Conservation (phyloP, 2,797 vertebrate species). For the Molossus alvarezi region DNA sequence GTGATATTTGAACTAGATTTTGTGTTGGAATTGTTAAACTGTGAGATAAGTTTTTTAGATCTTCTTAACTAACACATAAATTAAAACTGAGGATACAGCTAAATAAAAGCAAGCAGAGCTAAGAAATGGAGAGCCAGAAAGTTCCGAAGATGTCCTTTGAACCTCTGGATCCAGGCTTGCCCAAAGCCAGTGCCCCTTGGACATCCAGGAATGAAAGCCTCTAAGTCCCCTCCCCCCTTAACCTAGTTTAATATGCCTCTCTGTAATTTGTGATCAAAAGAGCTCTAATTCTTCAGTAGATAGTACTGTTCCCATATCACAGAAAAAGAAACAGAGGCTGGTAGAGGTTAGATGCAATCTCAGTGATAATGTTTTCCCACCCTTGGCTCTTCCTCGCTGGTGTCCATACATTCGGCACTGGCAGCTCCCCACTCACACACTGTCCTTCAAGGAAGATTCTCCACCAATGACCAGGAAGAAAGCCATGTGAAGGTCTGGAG, state of each 20-base stretch:
- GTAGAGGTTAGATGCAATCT: neutral
- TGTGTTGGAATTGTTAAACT: slow-evolving; percentile 44
- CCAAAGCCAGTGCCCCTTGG: neutral
- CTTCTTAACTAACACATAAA: slow-evolving; percentile 33
- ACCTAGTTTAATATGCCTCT: neutral
- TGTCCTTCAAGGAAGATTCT: neutral
- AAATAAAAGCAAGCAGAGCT: slow-evolving; percentile 18
- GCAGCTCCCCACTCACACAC: neutral
- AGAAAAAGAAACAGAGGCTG: neutral
- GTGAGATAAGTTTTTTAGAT: neutral
- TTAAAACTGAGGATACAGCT: slow-evolving; percentile 38
- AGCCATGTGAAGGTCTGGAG: neutral
- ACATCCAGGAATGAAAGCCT: neutral
- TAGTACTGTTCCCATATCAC: neutral
- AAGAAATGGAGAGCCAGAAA: neutral
- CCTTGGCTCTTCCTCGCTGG: slow-evolving; percentile 28
- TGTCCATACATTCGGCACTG: neutral
- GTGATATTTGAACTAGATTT: slow-evolving; percentile 28
- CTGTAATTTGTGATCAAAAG: neutral
- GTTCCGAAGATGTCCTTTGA: neutral
- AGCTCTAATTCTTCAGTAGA: neutral
- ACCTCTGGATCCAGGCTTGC: slow-evolving; percentile 20
- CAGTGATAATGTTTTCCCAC: neutral
- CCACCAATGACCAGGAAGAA: neutral
- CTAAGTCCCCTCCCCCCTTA: neutral